These are phyloP conservation scores for Cynopterus sphinx DNA, from an alignment of 2,797 vertebrate genomes.

Conservation along the genomic window DNA sequence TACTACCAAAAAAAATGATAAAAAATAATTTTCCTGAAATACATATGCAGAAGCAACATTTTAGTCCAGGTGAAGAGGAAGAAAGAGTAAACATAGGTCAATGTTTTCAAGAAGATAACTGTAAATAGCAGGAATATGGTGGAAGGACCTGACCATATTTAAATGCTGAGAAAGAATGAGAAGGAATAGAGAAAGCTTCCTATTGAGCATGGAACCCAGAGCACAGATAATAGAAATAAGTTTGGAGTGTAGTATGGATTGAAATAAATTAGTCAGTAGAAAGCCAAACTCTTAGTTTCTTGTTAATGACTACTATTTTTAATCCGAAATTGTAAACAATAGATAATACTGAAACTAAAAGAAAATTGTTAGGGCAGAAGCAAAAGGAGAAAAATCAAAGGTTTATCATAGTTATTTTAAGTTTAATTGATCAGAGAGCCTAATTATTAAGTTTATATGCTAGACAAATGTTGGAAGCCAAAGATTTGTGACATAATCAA, in stretches of 20 bases:
- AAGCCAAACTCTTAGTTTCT: not conserved
- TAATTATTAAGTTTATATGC: not conserved
- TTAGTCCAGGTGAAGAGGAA: not conserved
- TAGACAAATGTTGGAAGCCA: not conserved
- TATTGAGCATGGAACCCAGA: not conserved
- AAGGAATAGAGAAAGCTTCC: not conserved
- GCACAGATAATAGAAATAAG: not conserved
- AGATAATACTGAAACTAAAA: not conserved
- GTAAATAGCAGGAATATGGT: not conserved
- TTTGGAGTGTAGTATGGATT: not conserved
- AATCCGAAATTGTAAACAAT: not conserved
- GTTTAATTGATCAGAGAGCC: not conserved
- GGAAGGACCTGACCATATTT: not conserved
- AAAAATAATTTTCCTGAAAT: not conserved
- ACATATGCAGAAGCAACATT: not conserved
- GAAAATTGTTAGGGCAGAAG: not conserved
- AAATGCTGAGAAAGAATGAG: not conserved
- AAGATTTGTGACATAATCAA: not conserved
- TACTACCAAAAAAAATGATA: not conserved
- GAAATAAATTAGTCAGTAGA: not conserved
- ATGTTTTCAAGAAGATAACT: not conserved
- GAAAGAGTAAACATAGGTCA: not conserved
- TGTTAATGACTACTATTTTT: not conserved
- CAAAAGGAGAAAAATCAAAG: not conserved
- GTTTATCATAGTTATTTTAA: not conserved